Base-by-base conservation (phyloP, 2,113 vertebrate genomes). In the Eulacestoma nigropectus region DNA sequence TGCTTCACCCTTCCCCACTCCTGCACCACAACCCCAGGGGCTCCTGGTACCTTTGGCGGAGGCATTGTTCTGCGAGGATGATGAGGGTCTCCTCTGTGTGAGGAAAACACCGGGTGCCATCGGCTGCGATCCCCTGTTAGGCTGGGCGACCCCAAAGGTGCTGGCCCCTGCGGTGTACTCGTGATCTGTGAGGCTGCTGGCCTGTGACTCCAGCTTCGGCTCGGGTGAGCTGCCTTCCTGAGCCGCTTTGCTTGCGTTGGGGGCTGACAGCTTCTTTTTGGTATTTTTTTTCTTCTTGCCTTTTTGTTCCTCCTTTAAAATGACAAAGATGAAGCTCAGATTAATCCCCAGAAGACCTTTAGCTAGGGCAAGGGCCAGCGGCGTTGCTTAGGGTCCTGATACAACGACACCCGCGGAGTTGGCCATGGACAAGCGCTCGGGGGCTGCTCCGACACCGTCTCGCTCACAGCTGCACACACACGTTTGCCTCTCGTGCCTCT, bases 21-120 rank as follows among this genome's bases (percentile, higher is more conserved):
- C 88, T 95, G 35, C 86, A 95, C 47, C 83, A 8, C 59, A 55
- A 90, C 72, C 95, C 95, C 94, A n/a, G 94, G 72, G 72, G 15
- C 63, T 97, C 90, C 96, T 50, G 57, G 92, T 99, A 97, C 98
- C 98, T 98, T 99, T 99, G 89, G 98, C 95, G 2, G 98, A 97
- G 97, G 97, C 98, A 97, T 98, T 99, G 98, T 99, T 99, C 97
- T 99, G 99, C 77, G 99, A 99, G 14, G 99, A 99, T n/a, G 98
- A 97, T 25, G 99, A 99, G 69, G 99, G 98, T 94, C 98, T 98
- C 95, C 98, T 98, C 97, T 99, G 99, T 77, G 98, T 98, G 93
- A 99, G 99, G 96, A 99, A 99, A 75, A 99, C 99, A 75, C 99
- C 99, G 0, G 99, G 99, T 15, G 99, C 99, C 99, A 99, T 99